Conservation (phyloP, 2,888 invertebrate genomes). For the Branchellion lobata region DNA sequence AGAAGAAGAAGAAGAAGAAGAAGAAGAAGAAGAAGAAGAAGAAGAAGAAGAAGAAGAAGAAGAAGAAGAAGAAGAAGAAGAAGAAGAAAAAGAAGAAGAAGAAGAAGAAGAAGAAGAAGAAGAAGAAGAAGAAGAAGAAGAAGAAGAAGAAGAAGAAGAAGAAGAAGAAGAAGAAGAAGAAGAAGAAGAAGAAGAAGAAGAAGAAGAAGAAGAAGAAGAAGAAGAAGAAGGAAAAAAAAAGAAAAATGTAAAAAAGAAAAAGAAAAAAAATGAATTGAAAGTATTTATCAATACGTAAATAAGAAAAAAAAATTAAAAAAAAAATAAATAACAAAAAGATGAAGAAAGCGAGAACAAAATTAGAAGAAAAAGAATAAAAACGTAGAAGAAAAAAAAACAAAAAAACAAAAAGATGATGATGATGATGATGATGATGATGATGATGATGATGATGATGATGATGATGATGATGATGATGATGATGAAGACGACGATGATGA, state of each 20-base stretch:
- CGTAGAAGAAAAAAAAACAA: too few species aligned
- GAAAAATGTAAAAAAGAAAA: background rate
- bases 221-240: background rate
- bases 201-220: too few species aligned
- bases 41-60: too few species aligned
- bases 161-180: constrained; percentile 9
- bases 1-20: too few species aligned
- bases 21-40: too few species aligned
- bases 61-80: background rate
- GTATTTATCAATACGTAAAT: background rate
- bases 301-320: background rate
- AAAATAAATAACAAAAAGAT: background rate
- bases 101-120: constrained; percentile 5
- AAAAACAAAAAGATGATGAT: too few species aligned
- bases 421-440: background rate
- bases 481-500: background rate
- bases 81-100: background rate
- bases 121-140: background rate
- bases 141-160: constrained; percentile 5
- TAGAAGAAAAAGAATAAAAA: background rate
- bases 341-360: background rate
- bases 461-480: background rate
- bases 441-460: constrained; percentile 20
- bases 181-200: background rate
- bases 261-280: too few species aligned